Conservation (phyloP, 2,797 vertebrate genomes). For the Anabacerthia variegaticeps region DNA sequence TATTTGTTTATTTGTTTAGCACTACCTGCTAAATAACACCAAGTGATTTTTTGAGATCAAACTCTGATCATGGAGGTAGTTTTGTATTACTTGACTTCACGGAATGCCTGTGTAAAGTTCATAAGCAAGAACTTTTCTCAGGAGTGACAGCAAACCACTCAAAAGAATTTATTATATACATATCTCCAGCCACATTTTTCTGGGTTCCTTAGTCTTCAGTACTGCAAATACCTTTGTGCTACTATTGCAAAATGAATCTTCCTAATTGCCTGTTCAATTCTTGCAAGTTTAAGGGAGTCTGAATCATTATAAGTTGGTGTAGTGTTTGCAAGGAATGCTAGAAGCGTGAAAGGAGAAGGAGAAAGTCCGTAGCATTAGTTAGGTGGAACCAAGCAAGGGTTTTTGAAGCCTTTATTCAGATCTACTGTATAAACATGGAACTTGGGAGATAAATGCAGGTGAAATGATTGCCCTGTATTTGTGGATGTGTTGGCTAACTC, state of each 20-base stretch:
- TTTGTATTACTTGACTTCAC: neutral
- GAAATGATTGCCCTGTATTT: neutral
- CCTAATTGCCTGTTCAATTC: neutral
- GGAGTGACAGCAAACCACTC: neutral
- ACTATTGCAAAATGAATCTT: neutral
- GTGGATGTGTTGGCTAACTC: neutral
- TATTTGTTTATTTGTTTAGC: neutral
- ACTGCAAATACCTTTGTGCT: neutral
- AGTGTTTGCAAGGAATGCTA: neutral
- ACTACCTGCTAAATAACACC: neutral
- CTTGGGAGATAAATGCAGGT: neutral
- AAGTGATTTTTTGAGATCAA: neutral
- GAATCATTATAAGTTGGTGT: neutral
- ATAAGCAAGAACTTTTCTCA: neutral
- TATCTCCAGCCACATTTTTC: neutral
- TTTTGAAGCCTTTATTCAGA: neutral
- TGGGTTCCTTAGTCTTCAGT: neutral
- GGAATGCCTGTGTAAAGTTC: neutral
- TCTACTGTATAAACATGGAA: neutral
- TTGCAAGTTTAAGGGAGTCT: neutral
- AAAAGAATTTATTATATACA: fast-evolving
- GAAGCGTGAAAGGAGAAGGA: neutral
- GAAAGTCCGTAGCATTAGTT: neutral
- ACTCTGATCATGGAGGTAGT: neutral
- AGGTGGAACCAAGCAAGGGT: neutral